Conservation (phyloP, 1,140 invertebrate species). For the Phocides pigmalion region DNA sequence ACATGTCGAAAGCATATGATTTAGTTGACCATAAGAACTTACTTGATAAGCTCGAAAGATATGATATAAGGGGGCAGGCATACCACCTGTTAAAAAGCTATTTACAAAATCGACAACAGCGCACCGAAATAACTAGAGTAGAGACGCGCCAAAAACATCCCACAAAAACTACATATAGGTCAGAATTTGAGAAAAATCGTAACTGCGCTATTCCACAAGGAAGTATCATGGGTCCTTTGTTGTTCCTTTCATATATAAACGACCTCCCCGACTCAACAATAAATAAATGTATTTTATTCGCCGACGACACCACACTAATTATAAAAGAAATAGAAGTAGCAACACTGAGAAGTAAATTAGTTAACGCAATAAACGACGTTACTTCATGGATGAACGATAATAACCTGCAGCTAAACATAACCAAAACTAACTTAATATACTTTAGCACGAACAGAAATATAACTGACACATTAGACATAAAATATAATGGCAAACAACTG, state of each 20-base stretch:
- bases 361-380: no score
- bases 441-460: no score
- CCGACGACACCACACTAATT: slow-evolving; percentile 14
- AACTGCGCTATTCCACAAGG: slow-evolving; percentile 21
- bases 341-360: background rate
- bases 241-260: slow-evolving; percentile 11
- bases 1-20: slow-evolving; percentile 29
- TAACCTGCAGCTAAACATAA: no score
- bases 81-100: slow-evolving; percentile 15
- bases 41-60: slow-evolving; percentile 14
- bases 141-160: background rate
- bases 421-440: no score
- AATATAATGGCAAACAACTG: no score
- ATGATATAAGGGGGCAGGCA: slow-evolving; percentile 15
- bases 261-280: slow-evolving; percentile 5
- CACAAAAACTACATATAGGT: slow-evolving; percentile 1
- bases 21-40: slow-evolving; percentile 18
- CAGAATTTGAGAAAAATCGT: background rate
- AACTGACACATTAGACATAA: no score
- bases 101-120: background rate
- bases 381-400: no score
- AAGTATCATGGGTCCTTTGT: slow-evolving; percentile 7
- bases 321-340: slow-evolving; percentile 9
- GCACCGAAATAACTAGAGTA: slow-evolving; percentile 14
- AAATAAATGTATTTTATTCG: slow-evolving; percentile 6